phyloP scores from a whole-genome alignment of 1,140 invertebrate genomes.

The Papilio helenus region DNA sequence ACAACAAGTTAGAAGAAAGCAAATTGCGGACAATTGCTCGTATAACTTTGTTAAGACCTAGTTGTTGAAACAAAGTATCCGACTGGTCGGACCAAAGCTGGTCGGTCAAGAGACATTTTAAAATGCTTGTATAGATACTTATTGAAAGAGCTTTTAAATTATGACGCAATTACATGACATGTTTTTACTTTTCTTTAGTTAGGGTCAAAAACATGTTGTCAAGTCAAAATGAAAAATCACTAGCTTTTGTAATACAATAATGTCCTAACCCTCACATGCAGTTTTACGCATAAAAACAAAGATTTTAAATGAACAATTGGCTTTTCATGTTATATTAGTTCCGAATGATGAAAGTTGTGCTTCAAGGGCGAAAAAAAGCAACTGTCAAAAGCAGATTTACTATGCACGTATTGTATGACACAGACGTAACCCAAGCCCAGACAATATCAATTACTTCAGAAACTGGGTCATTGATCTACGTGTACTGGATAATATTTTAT shows the following conservation, averaged over 20 bases:
- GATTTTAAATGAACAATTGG: too few relatives aligned
- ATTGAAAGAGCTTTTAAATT: neutral
- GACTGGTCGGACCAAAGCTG: neutral
- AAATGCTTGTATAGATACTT: neutral
- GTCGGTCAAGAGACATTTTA: slow-evolving; percentile 9
- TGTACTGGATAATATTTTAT: too few relatives aligned
- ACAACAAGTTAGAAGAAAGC: neutral
- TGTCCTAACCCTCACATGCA: too few relatives aligned
- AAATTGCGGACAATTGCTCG: neutral
- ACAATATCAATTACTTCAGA: too few relatives aligned
- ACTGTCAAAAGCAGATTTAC: too few relatives aligned
- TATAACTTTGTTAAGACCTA: neutral
- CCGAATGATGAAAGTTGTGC: too few relatives aligned
- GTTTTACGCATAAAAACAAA: neutral
- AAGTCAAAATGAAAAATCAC: too few relatives aligned
- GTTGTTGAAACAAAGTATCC: neutral
- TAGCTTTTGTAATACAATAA: too few relatives aligned
- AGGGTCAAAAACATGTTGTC: neutral
- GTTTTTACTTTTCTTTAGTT: neutral
- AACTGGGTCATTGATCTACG: too few relatives aligned
- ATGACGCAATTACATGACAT: neutral
- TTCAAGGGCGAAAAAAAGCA: neutral
- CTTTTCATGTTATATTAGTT: too few relatives aligned
- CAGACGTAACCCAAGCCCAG: too few relatives aligned
- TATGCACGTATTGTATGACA: too few relatives aligned